Base-by-base conservation (phyloP, 2,888 invertebrate genomes). In the Hirtodrosophila trivittata region DNA sequence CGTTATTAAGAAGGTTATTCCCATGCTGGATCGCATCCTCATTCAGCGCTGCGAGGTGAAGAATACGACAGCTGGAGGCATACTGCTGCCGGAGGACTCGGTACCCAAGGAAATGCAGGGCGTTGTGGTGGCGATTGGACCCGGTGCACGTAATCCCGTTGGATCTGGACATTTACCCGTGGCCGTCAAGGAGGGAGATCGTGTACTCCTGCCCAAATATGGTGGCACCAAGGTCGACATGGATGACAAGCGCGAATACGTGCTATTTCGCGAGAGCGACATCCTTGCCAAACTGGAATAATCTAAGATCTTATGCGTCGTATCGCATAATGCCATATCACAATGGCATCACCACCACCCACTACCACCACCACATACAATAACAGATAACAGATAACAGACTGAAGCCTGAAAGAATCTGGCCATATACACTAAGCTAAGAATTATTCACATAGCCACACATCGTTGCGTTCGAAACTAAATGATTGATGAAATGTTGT, bases 31-130 rank as follows among this genome's bases (percentile, higher is more conserved):
- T 91, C 94, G 99, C 78, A 97, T 99, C 64, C 93, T 99, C 58
- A 94, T 99, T 63, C 95, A 97, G 91, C 94, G 97, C 87, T 96
- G 97, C 42, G 97, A 97, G 86, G 95, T 97, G 14, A 91, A 98
- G 58, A 94, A 96, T 0, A 96, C 95, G 91, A 97, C 98, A 0
- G 97, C 97, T 89, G 97, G 98, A 21, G 99, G 99, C 55, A 97
- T 99, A 87, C 95, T 99, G 82, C 94, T 99, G 74, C 99, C 99
- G 4, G 99, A 99, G 91, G 98, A 98, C 89, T 95, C 98, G 0
- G 95, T 96, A 89, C 94, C 94, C 39, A 99, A 99, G 92, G 94
- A 98, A 30, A 92, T 98, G 25, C 95, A 96, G 87, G 99, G 97
- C 14, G 96, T 96, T 62, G 97, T 99, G 0, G 93, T 99, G 1